Conservation (phyloP, 2,888 invertebrate genomes). For the Amphimallon solstitiale region DNA sequence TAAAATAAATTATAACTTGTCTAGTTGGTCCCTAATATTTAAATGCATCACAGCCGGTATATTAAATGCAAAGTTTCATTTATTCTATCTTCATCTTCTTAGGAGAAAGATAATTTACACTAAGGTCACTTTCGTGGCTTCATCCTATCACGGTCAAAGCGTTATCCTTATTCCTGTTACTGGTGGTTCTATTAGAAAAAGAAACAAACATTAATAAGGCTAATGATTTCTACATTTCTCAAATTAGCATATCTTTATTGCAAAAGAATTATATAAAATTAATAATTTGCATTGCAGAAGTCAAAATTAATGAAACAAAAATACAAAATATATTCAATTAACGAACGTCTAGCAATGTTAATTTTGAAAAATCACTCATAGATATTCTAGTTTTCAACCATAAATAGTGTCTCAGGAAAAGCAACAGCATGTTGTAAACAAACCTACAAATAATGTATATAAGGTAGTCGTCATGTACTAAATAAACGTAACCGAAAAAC, state of each 20-base stretch:
- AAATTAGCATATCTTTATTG: not conserved
- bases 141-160: conserved; percentile 67
- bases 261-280: not conserved
- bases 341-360: no score
- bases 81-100: conserved; percentile 15
- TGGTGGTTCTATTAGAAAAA: conserved; percentile 64
- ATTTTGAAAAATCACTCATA: no score
- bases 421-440: no score
- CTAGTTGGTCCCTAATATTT: conserved; percentile 60
- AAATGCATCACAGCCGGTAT: conserved; percentile 62
- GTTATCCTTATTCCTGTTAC: conserved; percentile 71
- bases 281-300: not conserved
- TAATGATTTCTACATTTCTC: not conserved
- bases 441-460: no score
- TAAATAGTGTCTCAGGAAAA: no score
- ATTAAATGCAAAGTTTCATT: conserved; percentile 55
- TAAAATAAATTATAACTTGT: conserved; percentile 43
- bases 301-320: not conserved
- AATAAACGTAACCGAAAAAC: no score
- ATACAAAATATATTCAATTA: not conserved
- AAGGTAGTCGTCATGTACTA: no score
- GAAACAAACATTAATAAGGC: conserved; percentile 37
- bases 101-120: conserved; percentile 17
- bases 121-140: conserved; percentile 49
- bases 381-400: no score